These are phyloP conservation scores for Scaptomyza cyrtandrae DNA, from an alignment of 2,888 invertebrate genomes.

Conservation along the genomic window DNA sequence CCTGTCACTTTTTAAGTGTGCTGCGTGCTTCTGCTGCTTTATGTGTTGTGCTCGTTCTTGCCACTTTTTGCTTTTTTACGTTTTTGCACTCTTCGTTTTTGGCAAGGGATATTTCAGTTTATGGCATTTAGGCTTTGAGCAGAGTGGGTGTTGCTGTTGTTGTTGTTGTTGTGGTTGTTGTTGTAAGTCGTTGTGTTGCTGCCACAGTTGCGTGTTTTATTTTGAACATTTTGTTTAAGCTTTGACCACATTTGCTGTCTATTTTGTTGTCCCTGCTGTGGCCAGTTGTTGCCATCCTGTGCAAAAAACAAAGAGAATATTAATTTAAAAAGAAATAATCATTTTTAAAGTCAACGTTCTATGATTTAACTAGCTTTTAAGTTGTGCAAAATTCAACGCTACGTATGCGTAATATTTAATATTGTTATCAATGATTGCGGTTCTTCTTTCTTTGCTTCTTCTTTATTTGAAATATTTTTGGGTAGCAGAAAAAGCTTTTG, in stretches of 20 bases:
- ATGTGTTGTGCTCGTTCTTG: slow-evolving; percentile 16
- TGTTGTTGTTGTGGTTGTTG: slow-evolving; percentile 7
- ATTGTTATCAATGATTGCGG: slow-evolving; percentile 35
- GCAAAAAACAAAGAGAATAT: background rate
- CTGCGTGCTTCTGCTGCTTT: slow-evolving; percentile 23
- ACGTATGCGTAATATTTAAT: slow-evolving; percentile 24
- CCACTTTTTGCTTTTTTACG: slow-evolving; percentile 23
- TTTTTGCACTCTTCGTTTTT: slow-evolving; percentile 27
- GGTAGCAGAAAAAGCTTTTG: too few species aligned
- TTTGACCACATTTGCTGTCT: slow-evolving; percentile 53
- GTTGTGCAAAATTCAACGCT: background rate
- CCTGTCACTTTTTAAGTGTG: slow-evolving; percentile 6
- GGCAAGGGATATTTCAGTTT: slow-evolving; percentile 43
- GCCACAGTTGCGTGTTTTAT: slow-evolving; percentile 68
- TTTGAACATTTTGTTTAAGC: slow-evolving; percentile 66
- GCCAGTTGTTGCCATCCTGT: slow-evolving; percentile 60
- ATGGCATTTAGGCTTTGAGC: slow-evolving; percentile 45
- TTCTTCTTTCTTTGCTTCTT: slow-evolving; percentile 2
- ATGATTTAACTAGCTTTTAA: slow-evolving; percentile 37
- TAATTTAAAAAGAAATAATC: slow-evolving; percentile 10
- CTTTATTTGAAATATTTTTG: slow-evolving; percentile 19
- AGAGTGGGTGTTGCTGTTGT: slow-evolving; percentile 6
- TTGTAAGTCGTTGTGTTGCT: slow-evolving; percentile 20
- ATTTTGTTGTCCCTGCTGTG: slow-evolving; percentile 23
- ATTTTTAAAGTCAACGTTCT: slow-evolving; percentile 29